Base-by-base conservation (phyloP, 2,888 invertebrate genomes). In the Torymus auratus region DNA sequence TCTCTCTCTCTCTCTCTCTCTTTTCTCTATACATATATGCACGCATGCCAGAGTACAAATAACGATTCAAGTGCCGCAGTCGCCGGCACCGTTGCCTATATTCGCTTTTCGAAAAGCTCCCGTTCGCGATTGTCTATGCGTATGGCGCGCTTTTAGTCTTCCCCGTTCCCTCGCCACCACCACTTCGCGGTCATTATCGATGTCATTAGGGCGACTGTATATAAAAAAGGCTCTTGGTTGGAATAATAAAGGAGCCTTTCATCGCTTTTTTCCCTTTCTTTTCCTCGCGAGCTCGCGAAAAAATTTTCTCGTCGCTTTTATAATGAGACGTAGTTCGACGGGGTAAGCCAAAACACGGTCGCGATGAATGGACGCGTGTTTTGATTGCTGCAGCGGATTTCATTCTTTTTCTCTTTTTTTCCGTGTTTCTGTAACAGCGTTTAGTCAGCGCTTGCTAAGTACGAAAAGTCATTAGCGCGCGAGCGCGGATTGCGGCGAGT, bases 111-210 rank as follows among this genome's bases (percentile, higher is more conserved):
- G 41, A 41, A 41, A 41, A 5, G 41, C 41, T 5, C 41, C 7
- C 41, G 41, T 7, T 41, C 7, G 41, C 68, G 53, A 74, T 68
- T 68, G 75, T 75, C 75, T 61, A 53, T 28, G 52, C 52, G 55
- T 52, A n/a, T n/a, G 68, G 71, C 41, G 56, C 68, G 70, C 56
- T 61, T 60, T 50, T 60, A 52, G 60, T 58, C 70, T 71, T 65
- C n/a, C 2, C 62, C 5, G 13, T 50, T 50, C 15, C 52, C 65
- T n/a, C 62, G 12, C 64, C 14, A 41, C 52, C 62, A 41, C 41
- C 41, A 41, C 41, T 41, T 41, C 41, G 41, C 79, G 28, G 64
- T 81, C 62, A 60, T 41, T 78, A 78, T 64, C 64, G 70, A 70
- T 71, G 60, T 75, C 75, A 41, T 71, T 80, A 75, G 15, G 15